These are phyloP conservation scores for Thinocorus orbignyianus DNA, from an alignment of 2,113 vertebrate genomes.

Conservation along the genomic window DNA sequence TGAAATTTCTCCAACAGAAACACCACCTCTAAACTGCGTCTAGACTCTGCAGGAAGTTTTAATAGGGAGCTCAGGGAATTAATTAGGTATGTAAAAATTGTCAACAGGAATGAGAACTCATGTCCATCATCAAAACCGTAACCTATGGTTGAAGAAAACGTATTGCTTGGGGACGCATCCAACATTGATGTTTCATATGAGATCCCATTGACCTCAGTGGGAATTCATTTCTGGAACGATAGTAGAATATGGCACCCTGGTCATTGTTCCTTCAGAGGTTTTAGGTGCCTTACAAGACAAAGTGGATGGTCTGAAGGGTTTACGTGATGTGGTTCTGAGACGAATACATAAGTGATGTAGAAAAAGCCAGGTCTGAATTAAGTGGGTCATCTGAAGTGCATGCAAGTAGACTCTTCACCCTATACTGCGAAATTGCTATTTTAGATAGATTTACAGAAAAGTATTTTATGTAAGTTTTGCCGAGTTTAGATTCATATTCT, in stretches of 20 bases:
- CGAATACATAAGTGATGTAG: not conserved
- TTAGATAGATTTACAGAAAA: not conserved
- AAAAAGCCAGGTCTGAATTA: not conserved
- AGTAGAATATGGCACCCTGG: not conserved
- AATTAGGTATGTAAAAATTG: constrained; percentile 62
- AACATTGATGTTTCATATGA: not conserved
- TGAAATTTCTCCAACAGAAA: constrained; percentile 1
- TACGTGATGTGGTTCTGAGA: fast-evolving
- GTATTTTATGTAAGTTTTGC: not conserved
- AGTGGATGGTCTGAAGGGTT: not conserved
- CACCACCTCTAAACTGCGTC: constrained; percentile 10
- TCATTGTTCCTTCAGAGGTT: not conserved
- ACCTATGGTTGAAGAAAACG: not conserved
- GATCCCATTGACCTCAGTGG: not conserved
- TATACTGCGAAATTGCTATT: not conserved
- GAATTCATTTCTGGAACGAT: not conserved
- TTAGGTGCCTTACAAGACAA: not conserved
- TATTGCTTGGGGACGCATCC: not conserved
- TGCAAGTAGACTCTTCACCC: not conserved
- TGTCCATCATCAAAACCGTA: not conserved
- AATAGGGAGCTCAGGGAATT: constrained; percentile 58
- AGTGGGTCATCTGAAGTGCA: not conserved
- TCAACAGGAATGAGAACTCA: constrained; percentile 14
- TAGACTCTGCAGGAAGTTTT: constrained; percentile 22
- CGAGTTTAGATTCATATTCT: not conserved